Evolutionary conservation across 2,113 vertebrate genomes (phyloP), one percentile per base, ranked within the genome.

Genomic region (Cololabis saira): DNA sequence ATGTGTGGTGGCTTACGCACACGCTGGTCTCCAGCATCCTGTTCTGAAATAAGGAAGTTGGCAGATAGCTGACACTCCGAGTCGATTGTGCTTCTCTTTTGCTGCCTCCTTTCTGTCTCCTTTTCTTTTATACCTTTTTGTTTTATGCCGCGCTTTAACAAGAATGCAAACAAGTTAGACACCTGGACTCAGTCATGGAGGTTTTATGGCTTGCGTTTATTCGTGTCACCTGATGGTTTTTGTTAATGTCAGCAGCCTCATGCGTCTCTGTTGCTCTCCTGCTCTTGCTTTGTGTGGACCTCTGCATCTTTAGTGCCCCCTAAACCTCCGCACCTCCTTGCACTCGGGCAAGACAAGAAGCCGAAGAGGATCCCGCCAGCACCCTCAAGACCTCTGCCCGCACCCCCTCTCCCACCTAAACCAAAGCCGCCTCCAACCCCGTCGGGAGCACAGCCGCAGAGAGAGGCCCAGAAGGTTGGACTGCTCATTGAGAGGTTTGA

Each of bases 31-130:
- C 24, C 76, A 76, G 87, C 93, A 95, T 96, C 95, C 95, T 95
- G 95, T 95, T 94, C 92, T 80, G 90, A 87, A 94, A 94, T 60
- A 19, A 94, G 95, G 94, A 96, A 95, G 93, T 84, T 17, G 61
- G 49, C 45, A 54, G 79, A 0, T 0, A 73, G 74, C 0, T 0
- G 75, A 69, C 43, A 47, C 74, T 75, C 71, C 45, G 40, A 53
- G 62, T 57, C 40, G 27, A 22, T 54, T n/a, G 59, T 3, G n/a
- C 61, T 63, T 27, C 76, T 74, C 42, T 47, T 24, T 27, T 15
- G 16, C 48, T 51, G 41, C 47, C n/a, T 47, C 2, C 33, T 69
- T 40, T 55, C 19, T 58, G 2, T 73, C 42, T 18, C 12, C 4
- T 60, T 50, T 59, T 5, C 68, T 63, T 47, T 68, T 67, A 61